phyloP scores from a whole-genome alignment of 2,888 invertebrate genomes.

The Xestoiulus laeticollis region DNA sequence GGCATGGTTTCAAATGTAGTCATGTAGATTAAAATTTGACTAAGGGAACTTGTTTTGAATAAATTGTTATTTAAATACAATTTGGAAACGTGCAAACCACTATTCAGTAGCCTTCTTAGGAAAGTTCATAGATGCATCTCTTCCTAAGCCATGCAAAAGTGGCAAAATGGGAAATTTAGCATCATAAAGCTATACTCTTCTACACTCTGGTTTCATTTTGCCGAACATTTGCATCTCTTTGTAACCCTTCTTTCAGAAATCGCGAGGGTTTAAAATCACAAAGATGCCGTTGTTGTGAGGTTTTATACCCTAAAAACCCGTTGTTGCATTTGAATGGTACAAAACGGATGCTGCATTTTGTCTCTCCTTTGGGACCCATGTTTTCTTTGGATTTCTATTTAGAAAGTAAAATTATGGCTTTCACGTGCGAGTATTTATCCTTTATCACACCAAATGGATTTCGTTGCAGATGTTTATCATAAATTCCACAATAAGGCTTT shows the following conservation, averaged over 20 bases:
- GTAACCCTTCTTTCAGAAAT: not conserved
- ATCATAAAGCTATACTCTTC: not conserved
- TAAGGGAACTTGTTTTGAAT: too few relatives aligned
- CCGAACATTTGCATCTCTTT: slow-evolving; percentile 34
- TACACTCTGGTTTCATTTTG: slow-evolving; percentile 2
- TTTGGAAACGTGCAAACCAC: not conserved
- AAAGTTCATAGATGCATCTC: not conserved
- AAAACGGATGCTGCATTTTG: slow-evolving; percentile 29
- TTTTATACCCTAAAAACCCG: not conserved
- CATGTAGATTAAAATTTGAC: too few relatives aligned
- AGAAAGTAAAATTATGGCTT: not conserved
- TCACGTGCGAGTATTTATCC: slow-evolving; percentile 34
- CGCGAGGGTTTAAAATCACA: slow-evolving; percentile 23
- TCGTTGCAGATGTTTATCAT: slow-evolving; percentile 34
- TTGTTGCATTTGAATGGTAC: not conserved
- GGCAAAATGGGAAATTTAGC: not conserved
- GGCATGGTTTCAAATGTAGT: too few relatives aligned
- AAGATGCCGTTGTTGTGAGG: not conserved
- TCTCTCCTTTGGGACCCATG: slow-evolving; percentile 2
- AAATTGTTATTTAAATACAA: not conserved
- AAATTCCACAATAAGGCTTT: slow-evolving; percentile 16
- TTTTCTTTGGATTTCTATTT: slow-evolving; percentile 23
- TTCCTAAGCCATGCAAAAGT: not conserved
- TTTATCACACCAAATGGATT: slow-evolving; percentile 34
- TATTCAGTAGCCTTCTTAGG: not conserved